Evolutionary conservation across 2,797 vertebrate genomes (phyloP).

Genomic region (Nyctalus aviator): DNA sequence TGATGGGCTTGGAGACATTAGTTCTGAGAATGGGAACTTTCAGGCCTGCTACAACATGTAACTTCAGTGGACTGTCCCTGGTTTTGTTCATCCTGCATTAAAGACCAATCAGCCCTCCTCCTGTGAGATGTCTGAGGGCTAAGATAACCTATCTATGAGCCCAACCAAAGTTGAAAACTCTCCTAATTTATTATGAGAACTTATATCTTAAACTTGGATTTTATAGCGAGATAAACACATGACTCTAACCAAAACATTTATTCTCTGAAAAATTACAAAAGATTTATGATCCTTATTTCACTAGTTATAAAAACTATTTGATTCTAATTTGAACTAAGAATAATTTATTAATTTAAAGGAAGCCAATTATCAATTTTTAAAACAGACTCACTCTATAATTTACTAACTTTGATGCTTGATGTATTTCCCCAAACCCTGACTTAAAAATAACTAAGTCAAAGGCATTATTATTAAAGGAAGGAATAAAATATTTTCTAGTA

Average conservation of each 20-base stretch:
- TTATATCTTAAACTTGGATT: conserved; percentile 46
- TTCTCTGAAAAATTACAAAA: conserved; percentile 62
- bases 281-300: conserved; percentile 64
- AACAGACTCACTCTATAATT: conserved; percentile 43
- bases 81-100: neutral
- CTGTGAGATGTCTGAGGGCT: neutral
- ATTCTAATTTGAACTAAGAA: conserved; percentile 64
- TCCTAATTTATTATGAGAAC: conserved; percentile 23
- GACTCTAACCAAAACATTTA: conserved; percentile 66
- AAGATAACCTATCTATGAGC: neutral
- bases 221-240: conserved; percentile 37
- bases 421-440: neutral
- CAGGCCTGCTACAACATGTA: neutral
- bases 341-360: conserved; percentile 71
- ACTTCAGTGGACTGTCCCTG: neutral
- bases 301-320: conserved; percentile 72
- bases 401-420: conserved; percentile 55
- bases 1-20: neutral
- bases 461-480: conserved; percentile 29
- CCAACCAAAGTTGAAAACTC: conserved; percentile 1
- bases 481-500: neutral
- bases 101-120: neutral
- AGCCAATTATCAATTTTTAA: conserved; percentile 65
- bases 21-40: neutral
- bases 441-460: conserved; percentile 52